phyloP scores from a whole-genome alignment of 1,140 invertebrate species.

The Notospermus geniculatus region DNA sequence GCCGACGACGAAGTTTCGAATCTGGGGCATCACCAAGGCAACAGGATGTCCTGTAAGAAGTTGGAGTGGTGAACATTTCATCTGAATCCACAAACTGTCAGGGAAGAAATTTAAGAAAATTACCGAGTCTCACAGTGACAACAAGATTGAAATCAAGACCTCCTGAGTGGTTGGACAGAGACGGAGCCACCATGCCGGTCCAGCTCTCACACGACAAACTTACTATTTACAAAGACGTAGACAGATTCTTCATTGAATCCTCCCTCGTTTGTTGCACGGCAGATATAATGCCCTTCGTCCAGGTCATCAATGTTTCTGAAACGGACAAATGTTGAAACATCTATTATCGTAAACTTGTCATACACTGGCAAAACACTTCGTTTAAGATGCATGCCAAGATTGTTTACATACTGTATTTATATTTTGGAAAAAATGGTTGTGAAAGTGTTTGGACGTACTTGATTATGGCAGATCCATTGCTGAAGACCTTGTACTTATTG shows the following conservation, averaged over 20 bases:
- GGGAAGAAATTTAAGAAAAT: too few relatives aligned
- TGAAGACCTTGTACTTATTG: not conserved
- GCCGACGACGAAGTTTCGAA: constrained; percentile 46
- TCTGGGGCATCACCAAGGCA: constrained; percentile 44
- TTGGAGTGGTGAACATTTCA: too few relatives aligned
- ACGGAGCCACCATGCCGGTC: too few relatives aligned
- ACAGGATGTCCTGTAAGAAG: constrained; percentile 50
- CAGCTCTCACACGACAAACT: constrained; percentile 8
- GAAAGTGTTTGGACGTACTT: not conserved
- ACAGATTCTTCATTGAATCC: constrained; percentile 46
- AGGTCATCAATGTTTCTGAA: constrained; percentile 38
- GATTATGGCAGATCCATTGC: not conserved
- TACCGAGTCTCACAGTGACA: too few relatives aligned
- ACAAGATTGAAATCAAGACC: too few relatives aligned
- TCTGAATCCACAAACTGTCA: too few relatives aligned
- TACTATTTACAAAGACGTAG: constrained; percentile 45
- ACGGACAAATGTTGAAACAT: too few relatives aligned
- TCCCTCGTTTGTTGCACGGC: constrained; percentile 58
- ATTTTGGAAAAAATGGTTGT: too few relatives aligned
- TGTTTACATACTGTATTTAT: not conserved
- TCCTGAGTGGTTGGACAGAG: too few relatives aligned
- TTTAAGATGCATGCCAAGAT: too few relatives aligned
- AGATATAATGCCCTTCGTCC: constrained; percentile 59
- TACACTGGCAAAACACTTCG: too few relatives aligned
- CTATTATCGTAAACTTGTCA: too few relatives aligned